Evolutionary conservation across 2,797 vertebrate species (phyloP).

Genomic region (Esox lucius): DNA sequence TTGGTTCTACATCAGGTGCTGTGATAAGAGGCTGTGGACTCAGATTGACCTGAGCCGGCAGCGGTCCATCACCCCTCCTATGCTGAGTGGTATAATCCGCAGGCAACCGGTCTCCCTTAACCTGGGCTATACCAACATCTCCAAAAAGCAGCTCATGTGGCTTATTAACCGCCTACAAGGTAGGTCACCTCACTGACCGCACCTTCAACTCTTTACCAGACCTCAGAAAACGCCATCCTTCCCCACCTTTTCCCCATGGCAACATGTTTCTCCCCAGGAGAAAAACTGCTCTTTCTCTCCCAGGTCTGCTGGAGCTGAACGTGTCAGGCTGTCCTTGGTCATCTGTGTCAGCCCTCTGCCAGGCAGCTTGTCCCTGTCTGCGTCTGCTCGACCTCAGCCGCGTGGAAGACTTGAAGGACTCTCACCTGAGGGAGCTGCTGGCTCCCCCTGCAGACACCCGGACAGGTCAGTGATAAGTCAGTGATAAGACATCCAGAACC

Average conservation of each 20-base stretch:
- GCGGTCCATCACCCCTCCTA: conserved; percentile 89
- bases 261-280: no score
- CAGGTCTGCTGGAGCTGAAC: conserved; percentile 87
- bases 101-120: conserved; percentile 86
- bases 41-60: conserved; percentile 87
- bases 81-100: conserved; percentile 91
- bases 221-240: neutral
- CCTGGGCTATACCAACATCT: conserved; percentile 90
- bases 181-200: conserved; percentile 34
- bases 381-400: conserved; percentile 86
- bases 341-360: conserved; percentile 86
- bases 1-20: conserved; percentile 77
- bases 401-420: conserved; percentile 89
- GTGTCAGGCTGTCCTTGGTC: conserved; percentile 87
- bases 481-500: neutral
- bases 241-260: no score
- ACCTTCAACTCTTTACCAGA: neutral
- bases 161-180: conserved; percentile 89
- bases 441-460: conserved; percentile 80
- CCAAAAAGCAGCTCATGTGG: conserved; percentile 94
- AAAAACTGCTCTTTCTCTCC: neutral
- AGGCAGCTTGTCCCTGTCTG: conserved; percentile 84
- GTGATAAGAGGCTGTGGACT: conserved; percentile 87
- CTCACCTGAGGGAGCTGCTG: conserved; percentile 87
- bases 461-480: conserved; percentile 73